phyloP scores from a whole-genome alignment of 2,113 vertebrate genomes.

The Trachemys scripta region DNA sequence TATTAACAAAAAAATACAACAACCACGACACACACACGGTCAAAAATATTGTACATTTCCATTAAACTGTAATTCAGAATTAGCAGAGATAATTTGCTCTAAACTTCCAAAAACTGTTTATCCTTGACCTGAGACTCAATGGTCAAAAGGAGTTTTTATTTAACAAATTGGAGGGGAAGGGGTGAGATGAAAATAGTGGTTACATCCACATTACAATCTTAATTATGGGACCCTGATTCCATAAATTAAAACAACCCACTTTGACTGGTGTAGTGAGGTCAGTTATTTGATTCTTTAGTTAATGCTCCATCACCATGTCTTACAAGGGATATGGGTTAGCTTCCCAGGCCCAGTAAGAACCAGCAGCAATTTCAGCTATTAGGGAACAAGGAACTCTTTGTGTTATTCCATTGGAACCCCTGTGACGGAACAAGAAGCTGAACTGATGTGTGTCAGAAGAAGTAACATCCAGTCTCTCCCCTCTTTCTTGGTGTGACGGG shows the following conservation, averaged over 20 bases:
- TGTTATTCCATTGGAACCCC: neutral
- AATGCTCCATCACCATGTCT: neutral
- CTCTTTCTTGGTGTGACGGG: no score
- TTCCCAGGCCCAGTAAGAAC: neutral
- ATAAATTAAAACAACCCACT: accelerated
- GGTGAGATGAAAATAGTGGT: neutral
- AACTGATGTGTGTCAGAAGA: neutral
- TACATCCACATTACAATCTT: neutral
- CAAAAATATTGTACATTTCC: neutral
- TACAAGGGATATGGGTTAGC: neutral
- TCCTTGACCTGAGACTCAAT: neutral
- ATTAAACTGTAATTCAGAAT: neutral
- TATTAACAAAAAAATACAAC: neutral
- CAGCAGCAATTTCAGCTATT: neutral
- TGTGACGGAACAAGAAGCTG: neutral
- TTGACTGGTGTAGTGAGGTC: neutral
- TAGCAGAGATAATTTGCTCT: neutral
- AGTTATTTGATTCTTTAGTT: neutral
- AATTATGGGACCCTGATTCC: neutral
- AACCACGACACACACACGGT: neutral
- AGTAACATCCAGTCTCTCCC: accelerated
- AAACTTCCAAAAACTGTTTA: neutral
- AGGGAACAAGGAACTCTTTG: neutral
- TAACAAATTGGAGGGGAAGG: neutral
- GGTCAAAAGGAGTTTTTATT: neutral